Evolutionary conservation across 2,113 vertebrate genomes (phyloP).

Genomic region (Bos indicus): DNA sequence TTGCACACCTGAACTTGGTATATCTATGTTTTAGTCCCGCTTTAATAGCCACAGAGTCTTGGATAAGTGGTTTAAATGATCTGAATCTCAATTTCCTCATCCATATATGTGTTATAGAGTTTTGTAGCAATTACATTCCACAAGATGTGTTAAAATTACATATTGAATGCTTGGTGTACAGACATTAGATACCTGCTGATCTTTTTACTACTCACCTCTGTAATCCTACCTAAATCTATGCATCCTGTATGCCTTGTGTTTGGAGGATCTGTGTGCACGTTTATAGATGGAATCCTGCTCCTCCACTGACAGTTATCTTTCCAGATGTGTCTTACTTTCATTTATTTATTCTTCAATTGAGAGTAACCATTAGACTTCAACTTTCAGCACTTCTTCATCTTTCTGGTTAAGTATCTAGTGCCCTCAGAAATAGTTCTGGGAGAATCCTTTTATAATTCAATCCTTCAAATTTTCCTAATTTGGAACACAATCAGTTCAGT

Average conservation of each 20-base stretch:
- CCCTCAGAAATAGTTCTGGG: not conserved
- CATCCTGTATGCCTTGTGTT: not conserved
- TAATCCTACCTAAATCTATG: not conserved
- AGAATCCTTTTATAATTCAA: not conserved
- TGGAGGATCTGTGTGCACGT: not conserved
- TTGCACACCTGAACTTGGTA: not conserved
- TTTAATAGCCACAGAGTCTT: not conserved
- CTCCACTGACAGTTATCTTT: not conserved
- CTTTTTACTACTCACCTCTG: not conserved
- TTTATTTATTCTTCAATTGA: not conserved
- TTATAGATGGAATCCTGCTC: not conserved
- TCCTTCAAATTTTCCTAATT: not conserved
- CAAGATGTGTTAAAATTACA: not conserved
- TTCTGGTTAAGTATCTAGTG: not conserved
- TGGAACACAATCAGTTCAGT: not conserved
- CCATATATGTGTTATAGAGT: not conserved
- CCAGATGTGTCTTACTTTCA: not conserved
- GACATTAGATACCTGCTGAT: too few species aligned
- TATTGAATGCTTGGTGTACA: rapidly evolving
- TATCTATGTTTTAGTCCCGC: not conserved
- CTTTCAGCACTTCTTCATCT: not conserved
- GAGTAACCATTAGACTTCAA: not conserved
- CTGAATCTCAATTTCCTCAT: not conserved
- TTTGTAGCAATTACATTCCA: not conserved
- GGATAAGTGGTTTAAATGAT: not conserved